These are phyloP conservation scores for Strix aluco DNA, from an alignment of 2,113 vertebrate genomes.

Conservation along the genomic window DNA sequence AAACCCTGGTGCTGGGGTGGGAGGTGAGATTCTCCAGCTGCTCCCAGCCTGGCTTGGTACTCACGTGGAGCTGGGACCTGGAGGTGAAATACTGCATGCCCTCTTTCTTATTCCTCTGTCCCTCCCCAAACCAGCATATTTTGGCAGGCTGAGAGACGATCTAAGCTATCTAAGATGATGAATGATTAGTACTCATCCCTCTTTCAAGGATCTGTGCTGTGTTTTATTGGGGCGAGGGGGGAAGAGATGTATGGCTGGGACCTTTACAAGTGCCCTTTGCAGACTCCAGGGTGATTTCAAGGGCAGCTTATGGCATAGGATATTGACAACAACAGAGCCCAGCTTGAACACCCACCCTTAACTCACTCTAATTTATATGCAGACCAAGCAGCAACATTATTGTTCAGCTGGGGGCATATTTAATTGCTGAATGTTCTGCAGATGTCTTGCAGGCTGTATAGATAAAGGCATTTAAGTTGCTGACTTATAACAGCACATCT, in stretches of 20 bases:
- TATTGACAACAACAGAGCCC: conserved; percentile 47
- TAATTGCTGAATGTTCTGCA: conserved; percentile 73
- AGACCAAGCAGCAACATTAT: conserved; percentile 66
- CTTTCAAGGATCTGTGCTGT: not conserved
- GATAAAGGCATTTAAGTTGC: conserved; percentile 66
- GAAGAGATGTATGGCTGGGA: not conserved
- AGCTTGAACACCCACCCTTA: conserved; percentile 40
- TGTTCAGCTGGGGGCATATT: conserved; percentile 73
- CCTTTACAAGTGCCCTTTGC: not conserved
- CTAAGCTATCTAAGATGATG: not conserved
- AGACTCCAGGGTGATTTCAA: not conserved
- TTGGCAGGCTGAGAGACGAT: not conserved
- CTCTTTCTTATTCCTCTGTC: not conserved
- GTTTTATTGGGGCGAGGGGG: not conserved
- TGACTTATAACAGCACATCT: conserved; percentile 50
- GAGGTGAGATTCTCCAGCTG: not conserved
- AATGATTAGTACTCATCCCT: not conserved
- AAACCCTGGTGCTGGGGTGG: not conserved
- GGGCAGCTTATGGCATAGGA: not conserved
- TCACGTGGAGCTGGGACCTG: not conserved
- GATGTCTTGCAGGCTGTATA: conserved; percentile 69
- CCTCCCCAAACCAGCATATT: not conserved
- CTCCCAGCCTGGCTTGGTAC: not conserved
- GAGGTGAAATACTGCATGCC: not conserved
- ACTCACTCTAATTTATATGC: conserved; percentile 67